Evolutionary conservation across 2,888 invertebrate genomes (phyloP), one percentile per base, ranked within the genome.

Genomic region (Brachycybe producta): DNA sequence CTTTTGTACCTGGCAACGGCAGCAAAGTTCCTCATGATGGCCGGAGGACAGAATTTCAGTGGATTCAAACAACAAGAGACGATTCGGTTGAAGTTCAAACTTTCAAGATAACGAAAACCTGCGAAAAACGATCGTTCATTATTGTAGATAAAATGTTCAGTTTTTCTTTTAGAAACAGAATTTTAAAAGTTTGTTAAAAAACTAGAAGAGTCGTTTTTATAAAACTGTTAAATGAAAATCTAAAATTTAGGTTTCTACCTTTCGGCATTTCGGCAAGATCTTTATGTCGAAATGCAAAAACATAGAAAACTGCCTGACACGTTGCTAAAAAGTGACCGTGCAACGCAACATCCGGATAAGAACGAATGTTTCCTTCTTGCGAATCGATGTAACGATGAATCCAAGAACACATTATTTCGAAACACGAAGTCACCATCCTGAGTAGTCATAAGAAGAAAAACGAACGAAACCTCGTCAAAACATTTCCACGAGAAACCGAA

Each of bases 271-370:
- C 74, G 38, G 87, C 78, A 58, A 95, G 72, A 62, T 91, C 83
- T 59, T 80, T 80, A 64, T 88, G 84, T 53, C 90, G 78, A 65
- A 92, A 94, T 0, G 86, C 83, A 53, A 97, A 80, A 15, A 92
- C 73, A 67, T 95, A 92, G 70, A 97, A 94, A 39, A 94, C 72
- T 0, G 87, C 80, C 67, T 97, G 94, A 59, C 92, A 92, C 3
- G 90, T 77, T 1, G 85, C 79, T 64, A 91, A 92, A 69, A 97
- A 97, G 0, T 91, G 82, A 3, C 79, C 75, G 64, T 97, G 92
- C 0, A 80, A 76, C 59, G 79, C 76, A 0, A 78, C 62, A 57
- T 81, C 79, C 13, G 72, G 70, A 58, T 73, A 71, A 0, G 72
- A 64, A 5, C 55, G 45, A 56, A 68, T 70, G 41, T 64, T 60